These are phyloP conservation scores for Propithecus coquereli DNA, from an alignment of 2,113 vertebrate genomes.

Conservation along the genomic window DNA sequence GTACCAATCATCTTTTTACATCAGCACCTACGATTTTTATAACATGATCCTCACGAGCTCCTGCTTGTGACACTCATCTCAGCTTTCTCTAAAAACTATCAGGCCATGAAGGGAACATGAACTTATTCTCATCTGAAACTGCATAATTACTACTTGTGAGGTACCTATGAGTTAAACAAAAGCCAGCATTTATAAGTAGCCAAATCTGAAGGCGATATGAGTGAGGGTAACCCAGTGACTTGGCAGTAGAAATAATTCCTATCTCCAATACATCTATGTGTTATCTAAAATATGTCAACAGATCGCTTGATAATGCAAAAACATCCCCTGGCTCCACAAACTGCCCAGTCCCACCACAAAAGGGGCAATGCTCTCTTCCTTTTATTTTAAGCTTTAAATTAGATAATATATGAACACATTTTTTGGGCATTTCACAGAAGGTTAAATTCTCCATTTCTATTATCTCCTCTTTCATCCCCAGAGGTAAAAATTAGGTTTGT, in stretches of 20 bases:
- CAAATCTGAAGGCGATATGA: not conserved
- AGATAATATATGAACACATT: not conserved
- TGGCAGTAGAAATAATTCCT: not conserved
- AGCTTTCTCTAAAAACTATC: constrained; percentile 10
- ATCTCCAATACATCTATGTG: not conserved
- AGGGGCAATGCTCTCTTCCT: not conserved
- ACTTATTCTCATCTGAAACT: not conserved
- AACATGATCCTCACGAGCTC: not conserved
- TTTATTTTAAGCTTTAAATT: not conserved
- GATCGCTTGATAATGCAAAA: not conserved
- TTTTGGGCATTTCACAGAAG: not conserved
- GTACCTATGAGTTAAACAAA: not conserved
- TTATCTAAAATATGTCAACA: not conserved
- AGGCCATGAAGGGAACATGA: not conserved
- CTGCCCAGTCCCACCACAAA: not conserved
- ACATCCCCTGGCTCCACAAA: not conserved
- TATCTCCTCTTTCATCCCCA: not conserved
- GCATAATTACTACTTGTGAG: constrained; percentile 7
- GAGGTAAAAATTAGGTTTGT: not conserved
- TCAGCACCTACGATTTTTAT: not conserved
- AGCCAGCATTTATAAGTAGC: not conserved
- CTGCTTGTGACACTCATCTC: not conserved
- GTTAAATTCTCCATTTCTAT: not conserved
- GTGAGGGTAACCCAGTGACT: not conserved
- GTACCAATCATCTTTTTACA: not conserved